A percentile compares a stretch with the other conserved stretches of the same genome.
phyloP scores from a whole-genome alignment of 2,797 vertebrate genomes.

The Tolypeutes matacus region DNA sequence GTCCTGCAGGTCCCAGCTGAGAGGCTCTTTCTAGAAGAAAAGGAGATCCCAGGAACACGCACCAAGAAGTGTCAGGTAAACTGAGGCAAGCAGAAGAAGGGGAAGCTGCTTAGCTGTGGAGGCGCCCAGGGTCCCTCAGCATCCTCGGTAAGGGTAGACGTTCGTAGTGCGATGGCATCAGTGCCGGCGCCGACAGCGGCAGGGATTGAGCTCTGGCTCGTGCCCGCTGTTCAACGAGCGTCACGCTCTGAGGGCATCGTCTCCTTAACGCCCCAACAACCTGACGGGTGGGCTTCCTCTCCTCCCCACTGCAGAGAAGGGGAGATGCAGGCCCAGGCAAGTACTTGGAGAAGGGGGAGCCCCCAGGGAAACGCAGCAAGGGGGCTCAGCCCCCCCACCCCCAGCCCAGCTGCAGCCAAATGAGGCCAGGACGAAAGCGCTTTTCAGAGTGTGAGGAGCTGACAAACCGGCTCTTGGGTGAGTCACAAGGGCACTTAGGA shows the following conservation, averaged over 20 bases:
- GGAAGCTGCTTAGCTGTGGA: not conserved
- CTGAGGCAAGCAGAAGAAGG: not conserved
- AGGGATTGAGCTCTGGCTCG: not conserved
- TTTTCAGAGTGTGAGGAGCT: not conserved
- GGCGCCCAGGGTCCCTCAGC: not conserved
- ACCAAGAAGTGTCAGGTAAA: not conserved
- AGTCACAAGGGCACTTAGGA: not conserved
- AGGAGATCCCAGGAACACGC: not conserved
- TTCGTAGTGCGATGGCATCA: rapidly evolving
- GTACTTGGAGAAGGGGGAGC: not conserved
- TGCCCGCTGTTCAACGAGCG: not conserved
- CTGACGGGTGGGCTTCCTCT: rapidly evolving
- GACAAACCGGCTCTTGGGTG: not conserved
- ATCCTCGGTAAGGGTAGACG: not conserved
- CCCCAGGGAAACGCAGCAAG: not conserved
- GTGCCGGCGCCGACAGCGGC: rapidly evolving
- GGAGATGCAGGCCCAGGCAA: not conserved
- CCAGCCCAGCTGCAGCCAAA: not conserved
- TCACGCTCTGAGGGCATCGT: not conserved
- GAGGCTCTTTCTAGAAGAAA: not conserved
- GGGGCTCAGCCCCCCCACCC: not conserved
- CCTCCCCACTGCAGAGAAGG: not conserved
- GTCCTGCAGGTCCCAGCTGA: not conserved
- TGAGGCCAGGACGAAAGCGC: not conserved
- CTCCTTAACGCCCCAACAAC: not conserved